Conservation (phyloP, 2,113 vertebrate genomes). For the Triplophysa rosa region DNA sequence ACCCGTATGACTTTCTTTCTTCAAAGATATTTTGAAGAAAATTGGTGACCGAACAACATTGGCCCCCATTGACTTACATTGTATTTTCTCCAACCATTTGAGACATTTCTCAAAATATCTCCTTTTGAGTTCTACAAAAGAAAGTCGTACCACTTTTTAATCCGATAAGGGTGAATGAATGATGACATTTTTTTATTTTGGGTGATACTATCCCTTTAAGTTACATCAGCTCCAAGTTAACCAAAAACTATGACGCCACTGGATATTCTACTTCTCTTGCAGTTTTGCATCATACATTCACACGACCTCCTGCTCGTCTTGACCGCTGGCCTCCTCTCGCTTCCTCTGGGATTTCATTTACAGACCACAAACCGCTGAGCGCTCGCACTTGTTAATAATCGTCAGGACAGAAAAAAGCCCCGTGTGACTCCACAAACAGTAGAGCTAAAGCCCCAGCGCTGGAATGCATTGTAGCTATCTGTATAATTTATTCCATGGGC, state of each 20-base stretch:
- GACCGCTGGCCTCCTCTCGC: neutral
- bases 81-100: too few relatives aligned
- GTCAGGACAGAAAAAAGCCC: conserved; percentile 60
- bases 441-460: conserved; percentile 57
- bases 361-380: conserved; percentile 50
- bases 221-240: neutral
- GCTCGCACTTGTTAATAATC: conserved; percentile 65
- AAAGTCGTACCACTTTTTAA: too few relatives aligned
- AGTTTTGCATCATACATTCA: neutral
- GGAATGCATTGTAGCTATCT: conserved; percentile 74
- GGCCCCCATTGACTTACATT: too few relatives aligned
- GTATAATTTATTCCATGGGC: conserved; percentile 80
- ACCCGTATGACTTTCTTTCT: too few relatives aligned
- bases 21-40: too few relatives aligned
- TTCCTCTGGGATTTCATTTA: conserved; percentile 36
- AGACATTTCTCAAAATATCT: too few relatives aligned
- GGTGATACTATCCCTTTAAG: too few relatives aligned
- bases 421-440: conserved; percentile 67
- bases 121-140: too few relatives aligned
- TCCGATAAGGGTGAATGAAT: too few relatives aligned
- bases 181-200: too few relatives aligned
- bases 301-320: neutral
- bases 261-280: neutral
- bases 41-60: too few relatives aligned
- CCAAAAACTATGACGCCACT: neutral